Conservation (phyloP, 1,140 invertebrate species). For the Berghia stephanieae region DNA sequence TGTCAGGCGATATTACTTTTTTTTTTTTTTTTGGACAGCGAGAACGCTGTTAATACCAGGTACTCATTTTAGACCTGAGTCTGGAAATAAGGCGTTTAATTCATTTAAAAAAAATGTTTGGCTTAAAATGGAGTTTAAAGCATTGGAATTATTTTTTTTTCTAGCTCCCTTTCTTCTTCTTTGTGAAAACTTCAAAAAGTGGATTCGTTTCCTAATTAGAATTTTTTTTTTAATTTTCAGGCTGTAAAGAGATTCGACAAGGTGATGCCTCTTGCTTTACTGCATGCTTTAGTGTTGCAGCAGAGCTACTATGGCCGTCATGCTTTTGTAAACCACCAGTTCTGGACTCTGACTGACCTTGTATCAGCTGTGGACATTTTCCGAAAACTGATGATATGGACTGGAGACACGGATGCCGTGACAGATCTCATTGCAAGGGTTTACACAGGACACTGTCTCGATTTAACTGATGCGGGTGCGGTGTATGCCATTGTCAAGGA, state of each 20-base stretch:
- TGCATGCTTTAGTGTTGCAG: conserved; percentile 54
- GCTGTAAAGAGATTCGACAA: conserved; percentile 38
- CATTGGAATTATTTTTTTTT: too few species aligned
- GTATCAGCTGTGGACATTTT: conserved; percentile 49
- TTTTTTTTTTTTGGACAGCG: too few species aligned
- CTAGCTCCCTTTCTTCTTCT: too few species aligned
- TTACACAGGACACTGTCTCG: conserved; percentile 54
- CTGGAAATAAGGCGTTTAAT: too few species aligned
- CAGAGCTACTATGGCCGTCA: conserved; percentile 55
- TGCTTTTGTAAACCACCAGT: conserved; percentile 47
- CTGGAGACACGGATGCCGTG: conserved; percentile 30
- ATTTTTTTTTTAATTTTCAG: conserved; percentile 30
- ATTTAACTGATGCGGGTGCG: conserved; percentile 41
- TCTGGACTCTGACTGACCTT: conserved; percentile 57
- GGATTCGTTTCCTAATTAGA: too few species aligned
- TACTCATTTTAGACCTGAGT: too few species aligned
- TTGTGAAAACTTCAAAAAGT: too few species aligned
- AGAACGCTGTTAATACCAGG: too few species aligned
- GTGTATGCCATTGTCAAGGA: conserved; percentile 42
- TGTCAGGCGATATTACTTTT: too few species aligned
- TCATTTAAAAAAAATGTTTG: too few species aligned
- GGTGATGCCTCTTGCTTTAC: conserved; percentile 57
- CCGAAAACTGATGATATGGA: conserved; percentile 40
- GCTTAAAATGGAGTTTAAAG: too few species aligned
- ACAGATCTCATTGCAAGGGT: conserved; percentile 46